Base-by-base conservation (phyloP, 2,113 vertebrate genomes). In the Ctenodactylus gundi region DNA sequence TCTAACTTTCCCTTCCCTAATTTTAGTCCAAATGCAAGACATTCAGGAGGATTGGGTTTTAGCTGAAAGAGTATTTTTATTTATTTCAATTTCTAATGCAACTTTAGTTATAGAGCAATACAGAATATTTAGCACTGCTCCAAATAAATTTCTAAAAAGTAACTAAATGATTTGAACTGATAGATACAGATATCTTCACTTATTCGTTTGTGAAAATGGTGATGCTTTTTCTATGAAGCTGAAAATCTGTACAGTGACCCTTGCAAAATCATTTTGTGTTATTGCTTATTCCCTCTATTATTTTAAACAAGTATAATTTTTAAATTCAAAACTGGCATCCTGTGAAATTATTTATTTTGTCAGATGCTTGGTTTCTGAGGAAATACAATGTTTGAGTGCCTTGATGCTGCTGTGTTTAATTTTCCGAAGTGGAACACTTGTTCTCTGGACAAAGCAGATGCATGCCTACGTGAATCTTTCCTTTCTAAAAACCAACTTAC, bases 401-500 rank as follows among this genome's bases (percentile, higher is more conserved):
- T 88, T 86, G 58, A 92, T 84, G 20, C 20, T 44, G 18, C 15
- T 17, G 4, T 34, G 70, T 92, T 92, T 93, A 51, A 87, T 92
- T 91, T 84, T 87, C 94, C 88, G 72, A 90, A 95, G 49, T 41
- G 21, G 14, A 94, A 70, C 41, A 92, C 46, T 78, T 84, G 58
- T 88, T 94, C 34, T 86, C 78, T 70, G 58, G 27, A 11, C 75
- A 91, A 68, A 89, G 85, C 65, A 80, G 29, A 67, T 34, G 60
- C 5, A 8, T 92, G 12, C 87, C 36, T 92, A 60, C 29, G 64
- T 44, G 41, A 83, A 68, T 70, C 78, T 73, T 55, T 91, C 46
- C 41, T 86, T 86, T 94, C 81, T 64, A 70, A 85, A 93, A 91
- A 68, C 29, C 82, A 94, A 78, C 31, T 94, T 91, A 51, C 53